Evolutionary conservation across 2,113 vertebrate species (phyloP), one percentile per base, ranked within the genome.

Genomic region (Campylomormyrus numenius): DNA sequence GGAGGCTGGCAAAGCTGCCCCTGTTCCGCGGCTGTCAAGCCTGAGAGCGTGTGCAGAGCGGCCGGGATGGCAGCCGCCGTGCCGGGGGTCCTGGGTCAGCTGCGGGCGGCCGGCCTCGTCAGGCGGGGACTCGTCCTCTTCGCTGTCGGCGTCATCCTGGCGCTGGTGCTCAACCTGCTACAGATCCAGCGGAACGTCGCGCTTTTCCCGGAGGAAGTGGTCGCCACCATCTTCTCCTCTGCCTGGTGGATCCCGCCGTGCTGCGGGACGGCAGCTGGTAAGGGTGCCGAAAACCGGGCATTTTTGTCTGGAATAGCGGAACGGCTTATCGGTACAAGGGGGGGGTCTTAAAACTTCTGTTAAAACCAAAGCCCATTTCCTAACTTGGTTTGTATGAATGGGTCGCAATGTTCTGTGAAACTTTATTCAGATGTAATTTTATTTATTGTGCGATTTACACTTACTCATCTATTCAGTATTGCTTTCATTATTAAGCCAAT

Each of bases 181-280:
- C 98, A 99, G 94, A 96, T 99, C 31, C 98, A 98, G 91, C 95
- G 98, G 35, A 96, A 99, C 1, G 98, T 99, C 90, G 98, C 97
- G 0, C 94, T 99, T 13, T 98, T 99, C 85, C 98, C 98, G 0
- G 98, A 98, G 11, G 98, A 99, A 92, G 98, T 98, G 90, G 97
- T 98, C 74, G 93, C 97, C 90, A 98, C 97, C 1, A 94, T 98
- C 93, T 98, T 99, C 91, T 98, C 98, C 15, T 98, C 98, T 0
- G 97, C 98, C 66, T 99, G 98, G 98, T 99, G 98, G 98, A 98
- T 99, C 90, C 98, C 98, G 0, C 97, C 97, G 1, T 98, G 98
- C 93, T 99, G 98, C 46, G 98, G 98, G 49, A 99, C 98, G 0
- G 98, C 97, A 0, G 98, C 98, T 9, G 98, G 98, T 99, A 92